Percentiles rank a stretch among this genome's conserved stretches.
Evolutionary conservation across 2,113 vertebrate species (phyloP).

Genomic region (Odontophorus gujanensis): DNA sequence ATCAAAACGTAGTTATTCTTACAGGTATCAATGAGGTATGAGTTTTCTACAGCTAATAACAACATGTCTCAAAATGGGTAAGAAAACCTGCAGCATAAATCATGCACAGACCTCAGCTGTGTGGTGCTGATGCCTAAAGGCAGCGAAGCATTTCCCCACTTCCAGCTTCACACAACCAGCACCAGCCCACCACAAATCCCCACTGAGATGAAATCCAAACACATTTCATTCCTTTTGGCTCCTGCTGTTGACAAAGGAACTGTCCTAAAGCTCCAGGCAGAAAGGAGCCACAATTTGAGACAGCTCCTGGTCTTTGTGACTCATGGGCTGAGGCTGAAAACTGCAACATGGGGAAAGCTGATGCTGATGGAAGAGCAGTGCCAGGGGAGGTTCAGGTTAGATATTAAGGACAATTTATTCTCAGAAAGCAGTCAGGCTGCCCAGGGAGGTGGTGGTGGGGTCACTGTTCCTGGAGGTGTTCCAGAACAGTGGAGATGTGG

Average conservation of each 20-base stretch:
- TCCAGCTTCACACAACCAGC: not conserved
- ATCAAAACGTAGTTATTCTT: rapidly evolving
- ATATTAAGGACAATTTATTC: too few relatives aligned
- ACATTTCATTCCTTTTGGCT: rapidly evolving
- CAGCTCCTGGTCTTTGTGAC: rapidly evolving
- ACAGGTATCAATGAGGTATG: rapidly evolving
- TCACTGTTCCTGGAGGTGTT: too few relatives aligned
- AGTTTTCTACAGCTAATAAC: not conserved
- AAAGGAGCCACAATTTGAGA: rapidly evolving
- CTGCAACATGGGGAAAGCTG: rapidly evolving
- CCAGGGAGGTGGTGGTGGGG: too few relatives aligned
- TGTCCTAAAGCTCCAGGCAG: rapidly evolving
- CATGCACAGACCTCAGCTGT: not conserved
- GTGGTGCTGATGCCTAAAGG: rapidly evolving
- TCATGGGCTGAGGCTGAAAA: rapidly evolving
- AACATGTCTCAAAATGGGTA: not conserved
- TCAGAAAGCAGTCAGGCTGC: too few relatives aligned
- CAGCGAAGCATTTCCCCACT: not conserved
- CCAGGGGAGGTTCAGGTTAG: too few relatives aligned
- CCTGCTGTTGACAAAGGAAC: not conserved
- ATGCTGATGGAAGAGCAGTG: too few relatives aligned
- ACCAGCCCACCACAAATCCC: rapidly evolving
- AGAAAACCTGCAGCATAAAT: not conserved
- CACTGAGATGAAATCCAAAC: not conserved
- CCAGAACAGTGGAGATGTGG: too few relatives aligned